A percentile compares a stretch with the other conserved stretches of the same genome.
These are phyloP conservation scores for Laticauda colubrina DNA, from an alignment of 2,113 vertebrate genomes.

Conservation along the genomic window DNA sequence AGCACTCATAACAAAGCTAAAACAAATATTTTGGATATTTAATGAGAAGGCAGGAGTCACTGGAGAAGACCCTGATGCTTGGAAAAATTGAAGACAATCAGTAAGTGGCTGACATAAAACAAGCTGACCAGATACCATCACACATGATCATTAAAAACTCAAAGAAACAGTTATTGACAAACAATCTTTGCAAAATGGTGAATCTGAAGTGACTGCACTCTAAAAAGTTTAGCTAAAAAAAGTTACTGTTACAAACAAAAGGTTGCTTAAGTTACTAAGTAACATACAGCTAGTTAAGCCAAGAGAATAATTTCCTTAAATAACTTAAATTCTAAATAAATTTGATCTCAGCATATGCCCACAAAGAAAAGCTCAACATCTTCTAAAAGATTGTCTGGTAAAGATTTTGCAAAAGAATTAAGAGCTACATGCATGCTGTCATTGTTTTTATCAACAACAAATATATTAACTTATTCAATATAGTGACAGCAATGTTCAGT, in stretches of 20 bases:
- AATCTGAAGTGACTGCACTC: not conserved
- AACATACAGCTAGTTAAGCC: not conserved
- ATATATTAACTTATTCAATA: too few species aligned
- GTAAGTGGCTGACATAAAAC: not conserved
- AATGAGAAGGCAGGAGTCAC: not conserved
- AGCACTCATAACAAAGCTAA: not conserved
- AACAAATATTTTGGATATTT: not conserved
- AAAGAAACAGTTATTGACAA: not conserved
- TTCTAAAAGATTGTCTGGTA: too few species aligned
- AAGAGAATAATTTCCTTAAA: not conserved
- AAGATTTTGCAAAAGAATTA: too few species aligned
- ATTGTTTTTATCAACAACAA: too few species aligned
- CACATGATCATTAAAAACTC: not conserved
- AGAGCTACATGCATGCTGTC: too few species aligned
- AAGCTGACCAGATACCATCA: not conserved
- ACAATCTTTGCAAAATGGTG: not conserved
- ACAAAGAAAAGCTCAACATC: too few species aligned
- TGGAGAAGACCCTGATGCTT: not conserved
- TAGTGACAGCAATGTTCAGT: too few species aligned
- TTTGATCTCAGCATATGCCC: too few species aligned
- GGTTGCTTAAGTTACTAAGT: not conserved
- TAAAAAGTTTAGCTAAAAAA: not conserved
- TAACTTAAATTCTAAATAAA: too few species aligned
- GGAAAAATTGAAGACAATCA: not conserved
- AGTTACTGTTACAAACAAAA: not conserved